phyloP scores from a whole-genome alignment of 2,797 vertebrate species.

The Loriculus beryllinus region DNA sequence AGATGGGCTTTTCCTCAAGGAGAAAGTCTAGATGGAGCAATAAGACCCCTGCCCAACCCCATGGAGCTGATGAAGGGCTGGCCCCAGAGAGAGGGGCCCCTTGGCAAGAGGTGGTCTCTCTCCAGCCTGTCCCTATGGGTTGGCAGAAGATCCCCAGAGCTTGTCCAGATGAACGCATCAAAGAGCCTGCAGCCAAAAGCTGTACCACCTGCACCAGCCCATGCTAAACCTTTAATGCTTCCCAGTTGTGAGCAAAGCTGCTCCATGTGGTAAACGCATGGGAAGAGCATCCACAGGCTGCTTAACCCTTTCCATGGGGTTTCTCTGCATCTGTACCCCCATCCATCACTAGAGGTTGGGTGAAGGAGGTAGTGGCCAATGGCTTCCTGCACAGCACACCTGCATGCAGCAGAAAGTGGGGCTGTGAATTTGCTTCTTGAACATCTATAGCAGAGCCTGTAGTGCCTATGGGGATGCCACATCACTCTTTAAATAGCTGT shows the following conservation, averaged over 20 bases:
- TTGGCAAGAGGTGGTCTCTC: background rate
- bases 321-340: background rate
- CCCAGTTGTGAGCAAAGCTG: background rate
- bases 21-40: background rate
- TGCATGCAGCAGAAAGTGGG: background rate
- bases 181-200: background rate
- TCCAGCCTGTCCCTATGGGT: background rate
- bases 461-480: background rate
- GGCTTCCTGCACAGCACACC: background rate
- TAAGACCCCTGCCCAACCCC: background rate
- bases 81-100: background rate
- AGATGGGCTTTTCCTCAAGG: background rate
- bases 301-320: background rate
- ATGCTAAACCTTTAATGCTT: background rate
- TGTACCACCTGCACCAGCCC: background rate
- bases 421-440: background rate
- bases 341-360: background rate
- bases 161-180: background rate
- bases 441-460: rapidly evolving
- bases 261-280: background rate
- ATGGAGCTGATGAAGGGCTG: background rate
- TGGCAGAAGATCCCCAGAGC: constrained; percentile 1
- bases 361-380: background rate
- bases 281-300: background rate
- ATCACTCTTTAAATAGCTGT: background rate